Evolutionary conservation across 2,113 vertebrate genomes (phyloP).

Genomic region (Lynx canadensis): DNA sequence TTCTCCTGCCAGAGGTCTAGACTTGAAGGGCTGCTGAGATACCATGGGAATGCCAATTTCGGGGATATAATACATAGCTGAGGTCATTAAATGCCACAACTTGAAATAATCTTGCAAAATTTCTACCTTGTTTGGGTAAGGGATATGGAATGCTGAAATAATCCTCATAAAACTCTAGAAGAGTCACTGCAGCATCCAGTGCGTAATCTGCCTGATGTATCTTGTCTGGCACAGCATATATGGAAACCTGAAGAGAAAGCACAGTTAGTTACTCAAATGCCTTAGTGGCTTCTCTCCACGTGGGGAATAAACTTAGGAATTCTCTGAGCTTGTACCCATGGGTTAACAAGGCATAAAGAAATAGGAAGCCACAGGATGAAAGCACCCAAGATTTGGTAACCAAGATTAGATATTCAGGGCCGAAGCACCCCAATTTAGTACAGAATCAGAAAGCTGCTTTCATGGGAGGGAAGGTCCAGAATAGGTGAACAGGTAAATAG

Average conservation of each 20-base stretch:
- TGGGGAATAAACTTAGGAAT: too few relatives aligned
- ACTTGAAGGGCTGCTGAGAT: not conserved
- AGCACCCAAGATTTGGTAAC: too few relatives aligned
- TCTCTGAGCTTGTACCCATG: too few relatives aligned
- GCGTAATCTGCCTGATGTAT: constrained; percentile 91
- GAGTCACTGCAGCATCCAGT: constrained; percentile 91
- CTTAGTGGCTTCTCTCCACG: not conserved
- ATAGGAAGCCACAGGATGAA: too few relatives aligned
- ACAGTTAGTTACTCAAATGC: not conserved
- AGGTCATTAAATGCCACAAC: not conserved
- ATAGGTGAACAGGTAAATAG: too few relatives aligned
- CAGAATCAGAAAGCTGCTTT: too few relatives aligned
- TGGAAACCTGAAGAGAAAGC: constrained; percentile 87
- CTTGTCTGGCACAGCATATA: constrained; percentile 92
- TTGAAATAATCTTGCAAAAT: not conserved
- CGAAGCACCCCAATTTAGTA: too few relatives aligned
- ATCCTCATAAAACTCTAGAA: constrained; percentile 94
- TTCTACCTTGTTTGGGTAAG: constrained; percentile 92
- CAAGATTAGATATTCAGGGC: too few relatives aligned
- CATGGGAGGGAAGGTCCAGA: too few relatives aligned
- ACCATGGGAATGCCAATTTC: not conserved
- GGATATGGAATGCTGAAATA: constrained; percentile 95
- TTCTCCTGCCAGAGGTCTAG: not conserved
- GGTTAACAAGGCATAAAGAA: too few relatives aligned
- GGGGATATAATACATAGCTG: not conserved